phyloP scores from a whole-genome alignment of 2,888 invertebrate genomes.

The Coronaproctus castanopsis region DNA sequence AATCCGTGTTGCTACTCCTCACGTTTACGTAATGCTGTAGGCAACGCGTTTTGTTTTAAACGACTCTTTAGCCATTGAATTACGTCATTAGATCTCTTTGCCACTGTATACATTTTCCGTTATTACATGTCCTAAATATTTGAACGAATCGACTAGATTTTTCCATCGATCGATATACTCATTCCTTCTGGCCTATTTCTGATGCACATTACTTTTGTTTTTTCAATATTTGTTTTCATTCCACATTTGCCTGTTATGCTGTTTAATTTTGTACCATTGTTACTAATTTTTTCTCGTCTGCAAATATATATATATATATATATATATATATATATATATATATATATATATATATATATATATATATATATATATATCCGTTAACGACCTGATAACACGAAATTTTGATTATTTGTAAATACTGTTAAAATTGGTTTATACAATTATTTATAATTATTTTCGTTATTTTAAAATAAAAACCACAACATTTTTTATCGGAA shows the following conservation, averaged over 20 bases:
- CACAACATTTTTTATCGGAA: too few relatives aligned
- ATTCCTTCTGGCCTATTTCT: background rate
- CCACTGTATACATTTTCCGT: background rate
- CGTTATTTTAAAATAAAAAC: too few relatives aligned
- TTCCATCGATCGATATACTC: background rate
- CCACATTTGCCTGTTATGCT: background rate
- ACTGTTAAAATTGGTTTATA: too few relatives aligned
- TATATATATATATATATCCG: too few relatives aligned
- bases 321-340: background rate
- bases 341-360: background rate
- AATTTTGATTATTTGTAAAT: too few relatives aligned
- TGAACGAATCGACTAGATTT: background rate
- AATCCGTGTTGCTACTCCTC: too few relatives aligned
- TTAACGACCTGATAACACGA: too few relatives aligned
- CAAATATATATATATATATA: background rate
- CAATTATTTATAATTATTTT: too few relatives aligned
- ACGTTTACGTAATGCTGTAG: too few relatives aligned
- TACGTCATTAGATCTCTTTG: background rate
- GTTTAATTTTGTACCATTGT: background rate
- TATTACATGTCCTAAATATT: background rate
- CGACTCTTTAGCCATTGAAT: background rate
- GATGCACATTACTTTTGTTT: background rate
- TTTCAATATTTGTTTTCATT: background rate
- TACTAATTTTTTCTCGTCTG: background rate
- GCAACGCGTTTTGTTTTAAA: background rate